phyloP scores from a whole-genome alignment of 2,113 vertebrate species.

The Edolisoma coerulescens region DNA sequence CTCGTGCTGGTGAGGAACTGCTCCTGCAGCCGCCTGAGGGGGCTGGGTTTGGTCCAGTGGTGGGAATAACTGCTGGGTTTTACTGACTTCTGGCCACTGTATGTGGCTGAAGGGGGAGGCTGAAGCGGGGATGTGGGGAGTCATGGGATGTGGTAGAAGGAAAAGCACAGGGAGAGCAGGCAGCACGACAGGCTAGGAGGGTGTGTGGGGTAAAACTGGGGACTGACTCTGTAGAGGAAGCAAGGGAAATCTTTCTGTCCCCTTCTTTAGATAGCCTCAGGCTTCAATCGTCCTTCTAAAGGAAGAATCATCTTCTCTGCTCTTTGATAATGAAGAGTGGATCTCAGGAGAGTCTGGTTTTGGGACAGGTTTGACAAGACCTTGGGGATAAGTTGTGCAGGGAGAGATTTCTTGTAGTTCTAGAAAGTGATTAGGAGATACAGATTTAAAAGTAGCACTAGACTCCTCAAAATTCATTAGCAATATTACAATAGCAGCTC shows the following conservation, averaged over 20 bases:
- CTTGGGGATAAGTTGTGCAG: neutral
- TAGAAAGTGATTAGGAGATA: neutral
- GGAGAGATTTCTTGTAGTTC: neutral
- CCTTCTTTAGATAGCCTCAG: neutral
- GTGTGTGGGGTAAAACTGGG: neutral
- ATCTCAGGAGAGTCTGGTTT: neutral
- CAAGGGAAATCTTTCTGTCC: neutral
- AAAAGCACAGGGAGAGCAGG: neutral
- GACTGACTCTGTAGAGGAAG: accelerated
- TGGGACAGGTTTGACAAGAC: neutral
- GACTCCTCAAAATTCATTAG: neutral
- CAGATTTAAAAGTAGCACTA: neutral
- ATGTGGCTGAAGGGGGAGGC: neutral
- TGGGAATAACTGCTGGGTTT: neutral
- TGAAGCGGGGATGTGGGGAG: neutral
- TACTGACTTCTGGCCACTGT: neutral
- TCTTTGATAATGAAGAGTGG: neutral
- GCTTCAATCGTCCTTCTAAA: neutral
- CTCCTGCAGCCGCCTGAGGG: neutral
- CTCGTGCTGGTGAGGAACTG: accelerated
- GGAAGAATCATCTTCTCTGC: neutral
- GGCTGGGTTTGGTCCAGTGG: neutral
- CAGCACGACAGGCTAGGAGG: neutral
- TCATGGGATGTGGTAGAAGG: neutral
- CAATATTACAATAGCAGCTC: neutral